These are phyloP conservation scores for Melanotus villosus DNA, from an alignment of 2,888 invertebrate species.

Conservation along the genomic window DNA sequence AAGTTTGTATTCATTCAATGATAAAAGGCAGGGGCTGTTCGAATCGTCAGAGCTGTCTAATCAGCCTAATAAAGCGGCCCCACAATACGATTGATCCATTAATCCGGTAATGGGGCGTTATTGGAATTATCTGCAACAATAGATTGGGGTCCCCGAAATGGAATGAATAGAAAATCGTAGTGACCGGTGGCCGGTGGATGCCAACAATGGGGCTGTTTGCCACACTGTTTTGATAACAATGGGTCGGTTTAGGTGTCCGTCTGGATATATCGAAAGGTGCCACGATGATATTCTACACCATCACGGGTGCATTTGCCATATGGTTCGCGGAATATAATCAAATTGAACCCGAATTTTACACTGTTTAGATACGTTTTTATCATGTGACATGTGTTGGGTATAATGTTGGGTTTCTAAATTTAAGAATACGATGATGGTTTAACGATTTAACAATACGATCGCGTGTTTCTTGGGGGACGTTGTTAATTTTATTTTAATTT, in stretches of 20 bases:
- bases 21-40: neutral
- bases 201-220: conserved; percentile 23
- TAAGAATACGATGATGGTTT: too few species aligned
- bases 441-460: too few species aligned
- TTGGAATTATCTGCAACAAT: conserved; percentile 41
- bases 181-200: conserved; percentile 45
- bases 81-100: conserved; percentile 52
- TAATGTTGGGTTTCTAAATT: neutral
- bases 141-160: conserved; percentile 16
- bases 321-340: conserved; percentile 36
- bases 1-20: neutral
- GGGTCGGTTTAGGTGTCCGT: conserved; percentile 28
- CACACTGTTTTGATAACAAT: conserved; percentile 20
- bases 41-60: neutral
- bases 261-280: conserved; percentile 39
- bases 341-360: conserved; percentile 8
- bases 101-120: conserved; percentile 53
- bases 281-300: conserved; percentile 44
- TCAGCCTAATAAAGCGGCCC: conserved; percentile 38
- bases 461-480: too few species aligned
- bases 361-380: conserved; percentile 14
- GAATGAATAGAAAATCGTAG: conserved; percentile 28
- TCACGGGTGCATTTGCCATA: conserved; percentile 38
- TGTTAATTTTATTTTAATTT: too few species aligned
- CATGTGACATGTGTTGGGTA: conserved; percentile 29